Base-by-base conservation (phyloP, 2,113 vertebrate species). In the Sclerurus mexicanus region DNA sequence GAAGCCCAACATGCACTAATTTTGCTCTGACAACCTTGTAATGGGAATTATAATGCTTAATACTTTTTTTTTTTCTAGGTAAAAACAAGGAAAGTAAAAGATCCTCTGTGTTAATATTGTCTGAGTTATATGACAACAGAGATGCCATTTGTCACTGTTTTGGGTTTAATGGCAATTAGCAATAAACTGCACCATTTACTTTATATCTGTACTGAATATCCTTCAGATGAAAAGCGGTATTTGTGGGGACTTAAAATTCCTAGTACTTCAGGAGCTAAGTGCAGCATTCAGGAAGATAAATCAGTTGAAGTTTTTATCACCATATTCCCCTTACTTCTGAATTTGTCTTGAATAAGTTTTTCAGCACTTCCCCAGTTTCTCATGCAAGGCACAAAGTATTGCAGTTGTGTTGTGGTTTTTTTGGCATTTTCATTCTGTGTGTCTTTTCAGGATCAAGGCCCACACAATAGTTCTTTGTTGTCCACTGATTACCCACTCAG, bases 21-120 rank as follows among this genome's bases (percentile, higher is more conserved):
- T 97, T 97, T 97, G 39, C 59, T 96, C 94, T 97, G 95, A 97
- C 94, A 97, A 78, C 49, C 72, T 95, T 93, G 42, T 97, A 97
- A 96, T 96, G 60, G 92, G 53, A 95, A 96, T 96, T 95, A 93
- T 89, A 97, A 93, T 74, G 95, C 71, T 88, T 92, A 85, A 6
- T 95, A 64, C 28, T 83, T 94, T 97, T 42, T 42, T 42, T 42
- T 97, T 94, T 92, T 80, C 44, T 33, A 56, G 83, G 82, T 95
- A 87, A 97, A 97, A 95, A 55, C 25, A 92, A 21, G 6, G 19
- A 31, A 91, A 72, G 16, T 79, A 90, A 62, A 89, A 94, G 73
- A 86, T 28, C 19, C 18, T 60, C 28, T 87, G 23, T 97, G 50
- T 92, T 97, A 89, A 47, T 25, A 60, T 93, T 86, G 27, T 30